Base-by-base conservation (phyloP, 2,888 invertebrate genomes). In the Schizotus pectinicornis region DNA sequence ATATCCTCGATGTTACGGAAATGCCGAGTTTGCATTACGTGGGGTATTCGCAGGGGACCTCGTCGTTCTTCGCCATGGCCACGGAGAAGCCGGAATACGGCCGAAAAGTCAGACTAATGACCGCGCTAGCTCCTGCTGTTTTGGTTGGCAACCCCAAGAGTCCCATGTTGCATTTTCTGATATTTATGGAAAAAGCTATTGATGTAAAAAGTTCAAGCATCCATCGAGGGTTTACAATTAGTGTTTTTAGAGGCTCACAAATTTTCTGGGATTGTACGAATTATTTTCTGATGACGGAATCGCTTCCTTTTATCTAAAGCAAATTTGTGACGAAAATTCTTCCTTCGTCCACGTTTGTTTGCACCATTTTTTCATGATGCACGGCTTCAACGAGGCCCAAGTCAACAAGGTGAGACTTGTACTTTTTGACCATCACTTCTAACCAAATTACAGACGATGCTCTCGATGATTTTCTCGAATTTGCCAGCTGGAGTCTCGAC, bases 51-150 rank as follows among this genome's bases (percentile, higher is more conserved):
- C 87, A 88, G 75, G 94, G 93, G 5, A 86, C 88, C 0, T 88
- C 89, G 0, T 70, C 80, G 1, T 89, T 88, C 74, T 90, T 84
- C 71, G 86, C 89, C 0, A 83, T 89, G 86, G 81, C 82, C 9
- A 84, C 87, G 0, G 79, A 85, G 45, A 77, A 79, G n/a, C 88
- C 90, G 0, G 84, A 85, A 45, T 89, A 89, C 67, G 88, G 88
- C 72, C 72, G 79, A 0, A 90, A 89, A 75, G 83, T 91, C 3
- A 81, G 82, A 32, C 1, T 54, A 43, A 83, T 85, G 0, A 86
- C 87, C 83, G 85, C 87, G 64, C 86, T 90, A 61, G 90, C 88
- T 0, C 91, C 91, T 0, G 86, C 91, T 0, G 87, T 87, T 0
- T 89, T 82, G 62, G 79, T 87, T 75, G 81, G 81, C 7, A 74